A percentile compares a stretch with the other conserved stretches of the same genome.
These are phyloP conservation scores for Lepidotrigona ventralis DNA, from an alignment of 1,140 invertebrate genomes.

Conservation along the genomic window DNA sequence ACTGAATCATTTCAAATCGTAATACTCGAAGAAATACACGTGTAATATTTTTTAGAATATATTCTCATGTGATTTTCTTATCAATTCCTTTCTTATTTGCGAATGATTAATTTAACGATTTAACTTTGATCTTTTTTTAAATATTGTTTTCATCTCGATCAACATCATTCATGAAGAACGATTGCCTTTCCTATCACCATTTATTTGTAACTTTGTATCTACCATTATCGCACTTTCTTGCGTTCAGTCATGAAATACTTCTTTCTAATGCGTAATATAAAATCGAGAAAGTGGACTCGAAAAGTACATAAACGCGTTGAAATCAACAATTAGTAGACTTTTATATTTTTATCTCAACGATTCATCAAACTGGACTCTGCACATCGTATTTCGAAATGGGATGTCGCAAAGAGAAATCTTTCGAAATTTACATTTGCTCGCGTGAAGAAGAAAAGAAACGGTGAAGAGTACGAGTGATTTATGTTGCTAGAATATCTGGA, in stretches of 20 bases:
- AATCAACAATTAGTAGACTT: neutral
- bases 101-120: too few species aligned
- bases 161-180: neutral
- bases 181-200: neutral
- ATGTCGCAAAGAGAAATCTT: neutral
- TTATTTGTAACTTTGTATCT: neutral
- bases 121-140: neutral
- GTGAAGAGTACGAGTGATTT: neutral
- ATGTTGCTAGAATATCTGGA: neutral
- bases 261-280: neutral
- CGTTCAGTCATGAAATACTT: neutral
- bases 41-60: too few species aligned
- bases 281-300: neutral
- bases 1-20: too few species aligned
- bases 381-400: neutral
- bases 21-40: too few species aligned
- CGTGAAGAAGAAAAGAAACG: neutral
- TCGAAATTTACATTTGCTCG: neutral
- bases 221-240: neutral
- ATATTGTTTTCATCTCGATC: neutral
- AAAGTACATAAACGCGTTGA: neutral
- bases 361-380: neutral
- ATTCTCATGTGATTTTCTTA: neutral
- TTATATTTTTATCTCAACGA: neutral
- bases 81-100: neutral